phyloP scores from a whole-genome alignment of 2,888 invertebrate species.

The Pollenia angustigena region DNA sequence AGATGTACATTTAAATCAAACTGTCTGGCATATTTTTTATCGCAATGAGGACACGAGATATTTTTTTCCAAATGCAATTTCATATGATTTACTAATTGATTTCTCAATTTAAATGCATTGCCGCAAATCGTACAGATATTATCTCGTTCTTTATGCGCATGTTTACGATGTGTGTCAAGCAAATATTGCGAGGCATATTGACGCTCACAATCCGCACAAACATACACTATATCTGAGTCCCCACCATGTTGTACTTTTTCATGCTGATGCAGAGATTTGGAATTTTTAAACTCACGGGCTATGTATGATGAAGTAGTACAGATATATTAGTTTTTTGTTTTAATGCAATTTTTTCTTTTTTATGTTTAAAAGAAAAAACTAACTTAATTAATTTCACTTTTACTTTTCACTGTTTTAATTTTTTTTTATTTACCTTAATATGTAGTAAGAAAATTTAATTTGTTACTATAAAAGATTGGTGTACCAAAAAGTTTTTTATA shows the following conservation, averaged over 20 bases:
- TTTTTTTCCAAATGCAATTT: conserved; percentile 76
- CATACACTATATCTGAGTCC: conserved; percentile 64
- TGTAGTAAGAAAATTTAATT: too few species aligned
- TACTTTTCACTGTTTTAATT: too few species aligned
- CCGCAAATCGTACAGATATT: conserved; percentile 75
- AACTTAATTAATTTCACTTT: background rate
- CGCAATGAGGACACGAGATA: conserved; percentile 76
- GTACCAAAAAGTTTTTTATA: too few species aligned
- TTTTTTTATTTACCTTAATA: too few species aligned
- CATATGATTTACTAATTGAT: conserved; percentile 76
- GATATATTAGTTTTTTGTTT: conserved; percentile 35
- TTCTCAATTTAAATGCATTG: conserved; percentile 75
- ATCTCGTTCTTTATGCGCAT: conserved; percentile 76
- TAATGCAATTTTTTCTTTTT: conserved; percentile 1
- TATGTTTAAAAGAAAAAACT: background rate
- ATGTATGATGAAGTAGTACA: conserved; percentile 40
- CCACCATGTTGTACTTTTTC: conserved; percentile 72
- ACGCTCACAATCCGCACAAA: conserved; percentile 74
- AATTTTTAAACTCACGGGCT: conserved; percentile 75
- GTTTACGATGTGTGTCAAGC: conserved; percentile 74
- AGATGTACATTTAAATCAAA: conserved; percentile 77
- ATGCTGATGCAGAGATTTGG: conserved; percentile 74
- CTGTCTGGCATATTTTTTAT: conserved; percentile 77
- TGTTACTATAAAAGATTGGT: too few species aligned
- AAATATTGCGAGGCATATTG: conserved; percentile 73